phyloP scores from a whole-genome alignment of 2,888 invertebrate genomes.

The Zaprionus obscuricornis region DNA sequence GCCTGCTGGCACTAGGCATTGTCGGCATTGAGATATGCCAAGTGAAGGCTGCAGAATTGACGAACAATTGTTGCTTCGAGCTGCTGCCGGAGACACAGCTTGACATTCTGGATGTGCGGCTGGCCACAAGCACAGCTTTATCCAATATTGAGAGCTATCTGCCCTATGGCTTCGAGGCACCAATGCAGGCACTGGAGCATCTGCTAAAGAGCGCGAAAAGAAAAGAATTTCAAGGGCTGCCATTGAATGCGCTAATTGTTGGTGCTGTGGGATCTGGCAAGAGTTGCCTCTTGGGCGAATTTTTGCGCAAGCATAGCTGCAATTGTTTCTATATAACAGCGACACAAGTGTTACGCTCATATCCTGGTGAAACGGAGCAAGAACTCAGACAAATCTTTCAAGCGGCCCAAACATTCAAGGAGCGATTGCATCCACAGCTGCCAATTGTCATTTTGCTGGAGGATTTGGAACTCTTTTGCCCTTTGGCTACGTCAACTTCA shows the following conservation, averaged over 20 bases:
- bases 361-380: slow-evolving; percentile 85
- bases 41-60: slow-evolving; percentile 1
- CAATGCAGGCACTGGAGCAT: slow-evolving; percentile 64
- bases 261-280: slow-evolving; percentile 87
- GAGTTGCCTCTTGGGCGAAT: slow-evolving; percentile 84
- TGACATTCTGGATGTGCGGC: slow-evolving; percentile 60
- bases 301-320: slow-evolving; percentile 83
- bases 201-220: slow-evolving; percentile 43
- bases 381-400: slow-evolving; percentile 84
- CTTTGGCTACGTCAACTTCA: slow-evolving; percentile 75
- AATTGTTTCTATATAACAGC: slow-evolving; percentile 84
- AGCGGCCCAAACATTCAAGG: slow-evolving; percentile 79
- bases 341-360: slow-evolving; percentile 83
- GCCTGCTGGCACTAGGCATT: slow-evolving; percentile 59
- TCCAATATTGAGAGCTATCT: slow-evolving; percentile 11
- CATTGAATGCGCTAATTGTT: slow-evolving; percentile 72
- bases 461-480: slow-evolving; percentile 84
- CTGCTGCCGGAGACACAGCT: slow-evolving; percentile 52
- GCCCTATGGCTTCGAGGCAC: slow-evolving; percentile 62
- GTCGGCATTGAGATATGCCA: slow-evolving; percentile 51
- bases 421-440: slow-evolving; percentile 71
- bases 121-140: slow-evolving; percentile 23
- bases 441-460: slow-evolving; percentile 83
- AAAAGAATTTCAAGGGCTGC: slow-evolving; percentile 23
- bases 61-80: slow-evolving; percentile 41